Percentiles rank a stretch among this genome's conserved stretches.
These are phyloP conservation scores for Orchestes rusci DNA, from an alignment of 2,888 invertebrate genomes.

Conservation along the genomic window DNA sequence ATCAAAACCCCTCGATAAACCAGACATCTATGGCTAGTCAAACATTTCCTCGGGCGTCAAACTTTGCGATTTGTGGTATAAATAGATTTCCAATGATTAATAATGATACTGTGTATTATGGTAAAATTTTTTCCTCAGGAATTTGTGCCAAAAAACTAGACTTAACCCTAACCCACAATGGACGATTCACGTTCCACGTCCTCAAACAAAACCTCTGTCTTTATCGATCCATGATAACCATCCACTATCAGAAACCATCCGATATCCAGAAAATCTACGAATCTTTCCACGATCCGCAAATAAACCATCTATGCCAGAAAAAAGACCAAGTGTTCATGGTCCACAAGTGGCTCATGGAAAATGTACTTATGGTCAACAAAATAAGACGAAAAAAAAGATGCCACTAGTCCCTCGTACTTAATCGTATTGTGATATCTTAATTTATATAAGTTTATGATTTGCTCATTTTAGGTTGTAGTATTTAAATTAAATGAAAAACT, in stretches of 20 bases:
- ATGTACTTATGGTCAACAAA: conserved; percentile 20
- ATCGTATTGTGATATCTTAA: too few species aligned
- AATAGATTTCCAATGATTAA: too few species aligned
- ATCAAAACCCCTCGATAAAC: too few species aligned
- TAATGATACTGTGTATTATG: too few species aligned
- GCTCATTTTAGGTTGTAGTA: too few species aligned
- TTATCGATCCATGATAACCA: conserved; percentile 25
- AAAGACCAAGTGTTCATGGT: conserved; percentile 15
- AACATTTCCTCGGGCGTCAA: too few species aligned
- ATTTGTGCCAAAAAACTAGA: conserved; percentile 28
- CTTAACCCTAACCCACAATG: conserved; percentile 22
- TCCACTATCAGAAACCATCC: conserved; percentile 27
- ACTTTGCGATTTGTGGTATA: too few species aligned
- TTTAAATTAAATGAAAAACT: too few species aligned
- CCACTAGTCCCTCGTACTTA: conserved; percentile 8
- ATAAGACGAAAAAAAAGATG: conserved; percentile 17
- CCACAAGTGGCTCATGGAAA: conserved; percentile 23
- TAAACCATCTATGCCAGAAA: conserved; percentile 15
- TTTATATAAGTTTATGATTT: too few species aligned
- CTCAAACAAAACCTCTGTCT: conserved; percentile 25
- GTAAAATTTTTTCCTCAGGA: too few species aligned
- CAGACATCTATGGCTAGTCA: too few species aligned
- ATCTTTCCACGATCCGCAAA: conserved; percentile 13
- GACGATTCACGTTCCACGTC: conserved; percentile 23
- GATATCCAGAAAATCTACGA: conserved; percentile 20